phyloP scores from a whole-genome alignment of 2,888 invertebrate species.

The Lacanobia oleracea region DNA sequence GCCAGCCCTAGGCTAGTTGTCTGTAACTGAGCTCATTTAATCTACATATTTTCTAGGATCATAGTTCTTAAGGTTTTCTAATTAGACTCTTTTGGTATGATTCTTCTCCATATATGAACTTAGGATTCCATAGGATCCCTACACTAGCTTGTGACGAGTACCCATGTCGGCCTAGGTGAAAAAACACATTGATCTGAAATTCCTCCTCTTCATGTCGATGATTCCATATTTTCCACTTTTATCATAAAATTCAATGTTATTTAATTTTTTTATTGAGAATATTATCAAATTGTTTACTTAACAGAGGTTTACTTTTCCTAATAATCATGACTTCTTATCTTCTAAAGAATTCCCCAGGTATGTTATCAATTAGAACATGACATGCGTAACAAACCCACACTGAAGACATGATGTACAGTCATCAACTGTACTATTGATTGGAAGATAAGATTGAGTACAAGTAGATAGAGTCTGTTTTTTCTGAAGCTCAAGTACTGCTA shows the following conservation, averaged over 20 bases:
- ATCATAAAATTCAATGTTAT: too few species aligned
- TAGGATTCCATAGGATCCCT: too few species aligned
- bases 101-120: too few species aligned
- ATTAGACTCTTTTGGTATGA: background rate
- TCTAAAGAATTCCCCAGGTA: background rate
- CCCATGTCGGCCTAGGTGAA: too few species aligned
- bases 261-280: too few species aligned
- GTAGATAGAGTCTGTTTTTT: too few species aligned
- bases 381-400: background rate
- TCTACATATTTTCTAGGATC: background rate
- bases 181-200: too few species aligned
- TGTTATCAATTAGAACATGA: conserved; percentile 16
- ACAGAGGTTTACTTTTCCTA: background rate
- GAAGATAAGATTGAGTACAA: background rate
- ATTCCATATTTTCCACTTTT: background rate
- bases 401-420: background rate
- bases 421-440: background rate
- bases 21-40: background rate
- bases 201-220: background rate
- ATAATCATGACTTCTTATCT: background rate
- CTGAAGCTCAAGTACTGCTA: too few species aligned
- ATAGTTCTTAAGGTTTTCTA: background rate
- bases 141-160: too few species aligned
- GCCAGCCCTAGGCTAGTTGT: background rate
- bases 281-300: too few species aligned